Evolutionary conservation across 2,888 invertebrate species (phyloP), one percentile per base, ranked within the genome.

Genomic region (Branchipolynoe longqiensis): DNA sequence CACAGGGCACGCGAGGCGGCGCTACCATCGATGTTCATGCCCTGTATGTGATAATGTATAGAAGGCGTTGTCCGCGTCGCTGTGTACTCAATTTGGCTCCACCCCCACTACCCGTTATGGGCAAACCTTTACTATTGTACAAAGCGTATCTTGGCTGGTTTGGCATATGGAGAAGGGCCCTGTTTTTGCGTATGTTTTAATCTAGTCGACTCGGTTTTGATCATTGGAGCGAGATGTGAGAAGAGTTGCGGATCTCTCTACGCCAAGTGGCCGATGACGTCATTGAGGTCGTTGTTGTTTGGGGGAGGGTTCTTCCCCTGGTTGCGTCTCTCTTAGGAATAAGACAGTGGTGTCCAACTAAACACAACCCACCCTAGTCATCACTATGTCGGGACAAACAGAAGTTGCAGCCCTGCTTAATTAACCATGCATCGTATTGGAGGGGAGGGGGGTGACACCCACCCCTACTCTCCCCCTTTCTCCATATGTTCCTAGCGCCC

Each of bases 181-280:
- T 69, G 69, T 69, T 69, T 69, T 69, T 38, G 38, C 14, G 69
- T 69, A 38, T 69, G 69, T 69, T 69, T 69, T 69, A 36, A 69
- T 38, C 69, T 69, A 69, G 69, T 69, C 69, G 18, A 69, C 69
- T 69, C 69, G 18, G 69, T 69, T 69, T n/a, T 33, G 36, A 69
- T 38, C 69, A 36, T 69, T 38, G 38, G 38, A 69, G 14, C 18
- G 48, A 8, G 8, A 48, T 12, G 48, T 18, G 38, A 33, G n/a
- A 38, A 2, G 69, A 69, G 69, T 33, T 69, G 18, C 3, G 18
- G 38, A 33, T 36, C 38, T 38, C 25, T n/a, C 64, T 36, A 33
- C 69, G 38, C 18, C 38, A 69, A n/a, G 14, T 69, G 38, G 36
- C 33, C 33, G 38, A 36, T n/a, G 69, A 28, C n/a, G 4, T 18